Conservation (phyloP, 2,113 vertebrate species). For the Neoarius graeffei region DNA sequence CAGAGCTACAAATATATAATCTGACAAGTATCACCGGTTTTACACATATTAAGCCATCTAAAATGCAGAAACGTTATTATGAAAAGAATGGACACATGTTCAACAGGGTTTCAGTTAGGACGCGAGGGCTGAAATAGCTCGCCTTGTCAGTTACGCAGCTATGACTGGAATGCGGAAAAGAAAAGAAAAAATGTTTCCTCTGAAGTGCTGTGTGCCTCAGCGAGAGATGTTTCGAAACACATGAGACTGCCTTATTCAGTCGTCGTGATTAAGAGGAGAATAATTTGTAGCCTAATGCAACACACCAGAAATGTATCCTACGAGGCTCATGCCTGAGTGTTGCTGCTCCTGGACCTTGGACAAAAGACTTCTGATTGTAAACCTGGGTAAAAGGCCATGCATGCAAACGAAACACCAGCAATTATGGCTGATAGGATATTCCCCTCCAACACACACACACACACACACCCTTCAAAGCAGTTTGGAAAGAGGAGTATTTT, state of each 20-base stretch:
- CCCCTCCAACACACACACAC: background rate
- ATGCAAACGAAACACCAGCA: background rate
- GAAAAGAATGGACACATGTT: too few relatives aligned
- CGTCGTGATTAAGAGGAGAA: background rate
- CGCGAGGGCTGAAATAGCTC: conserved; percentile 3
- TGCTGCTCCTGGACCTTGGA: background rate
- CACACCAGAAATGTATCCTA: background rate
- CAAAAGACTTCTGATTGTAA: background rate
- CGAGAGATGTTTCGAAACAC: conserved; percentile 5
- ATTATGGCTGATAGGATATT: background rate
- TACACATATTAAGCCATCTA: background rate
- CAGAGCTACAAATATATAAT: background rate
- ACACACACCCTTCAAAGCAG: background rate
- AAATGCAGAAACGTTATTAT: background rate
- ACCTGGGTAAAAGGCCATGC: background rate
- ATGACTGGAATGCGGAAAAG: conserved; percentile 47
- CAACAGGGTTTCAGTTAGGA: background rate
- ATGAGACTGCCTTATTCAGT: background rate
- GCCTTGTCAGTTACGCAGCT: conserved; percentile 13
- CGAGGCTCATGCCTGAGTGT: background rate
- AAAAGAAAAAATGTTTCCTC: background rate
- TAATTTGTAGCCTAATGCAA: background rate
- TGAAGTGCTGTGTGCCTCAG: background rate
- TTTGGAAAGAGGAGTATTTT: background rate
- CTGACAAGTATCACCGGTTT: background rate